A percentile compares a stretch with the other conserved stretches of the same genome.
Conservation (phyloP, 2,888 invertebrate genomes). For the Torymus tubicola region DNA sequence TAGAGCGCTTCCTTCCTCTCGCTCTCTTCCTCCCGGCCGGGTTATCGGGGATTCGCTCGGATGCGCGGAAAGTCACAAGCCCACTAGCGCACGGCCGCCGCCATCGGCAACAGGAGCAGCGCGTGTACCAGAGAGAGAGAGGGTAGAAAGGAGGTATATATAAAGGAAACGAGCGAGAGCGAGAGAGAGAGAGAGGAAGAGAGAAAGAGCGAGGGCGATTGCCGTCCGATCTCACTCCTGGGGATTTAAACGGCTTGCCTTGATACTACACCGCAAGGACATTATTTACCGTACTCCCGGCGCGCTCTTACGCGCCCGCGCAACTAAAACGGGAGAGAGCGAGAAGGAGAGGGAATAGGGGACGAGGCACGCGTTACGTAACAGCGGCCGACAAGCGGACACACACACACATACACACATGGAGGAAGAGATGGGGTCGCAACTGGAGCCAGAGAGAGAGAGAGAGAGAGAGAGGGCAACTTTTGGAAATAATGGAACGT, state of each 20-base stretch:
- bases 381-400: constrained; percentile 60
- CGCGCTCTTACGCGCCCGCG: constrained; percentile 51
- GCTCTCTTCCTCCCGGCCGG: constrained; percentile 22
- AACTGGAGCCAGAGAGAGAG: constrained; percentile 7
- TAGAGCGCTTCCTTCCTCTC: constrained; percentile 30
- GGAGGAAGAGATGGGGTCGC: constrained; percentile 35
- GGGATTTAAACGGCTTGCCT: constrained; percentile 61
- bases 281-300: constrained; percentile 63
- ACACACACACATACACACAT: constrained; percentile 21
- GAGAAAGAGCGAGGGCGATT: constrained; percentile 51
- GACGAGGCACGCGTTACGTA: constrained; percentile 61
- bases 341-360: not conserved
- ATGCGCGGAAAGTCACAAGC: constrained; percentile 50
- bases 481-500: constrained; percentile 63
- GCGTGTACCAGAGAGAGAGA: constrained; percentile 12
- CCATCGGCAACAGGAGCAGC: not conserved
- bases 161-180: not conserved
- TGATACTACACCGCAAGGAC: constrained; percentile 60
- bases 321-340: constrained; percentile 57
- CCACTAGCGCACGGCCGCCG: constrained; percentile 1
- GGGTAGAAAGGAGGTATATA: not conserved
- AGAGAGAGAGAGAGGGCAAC: constrained; percentile 43
- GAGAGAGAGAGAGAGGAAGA: constrained; percentile 13
- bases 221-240: constrained; percentile 62
- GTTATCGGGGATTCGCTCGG: constrained; percentile 62